Conservation (phyloP, 2,888 invertebrate genomes). For the Hylaea fasciaria region DNA sequence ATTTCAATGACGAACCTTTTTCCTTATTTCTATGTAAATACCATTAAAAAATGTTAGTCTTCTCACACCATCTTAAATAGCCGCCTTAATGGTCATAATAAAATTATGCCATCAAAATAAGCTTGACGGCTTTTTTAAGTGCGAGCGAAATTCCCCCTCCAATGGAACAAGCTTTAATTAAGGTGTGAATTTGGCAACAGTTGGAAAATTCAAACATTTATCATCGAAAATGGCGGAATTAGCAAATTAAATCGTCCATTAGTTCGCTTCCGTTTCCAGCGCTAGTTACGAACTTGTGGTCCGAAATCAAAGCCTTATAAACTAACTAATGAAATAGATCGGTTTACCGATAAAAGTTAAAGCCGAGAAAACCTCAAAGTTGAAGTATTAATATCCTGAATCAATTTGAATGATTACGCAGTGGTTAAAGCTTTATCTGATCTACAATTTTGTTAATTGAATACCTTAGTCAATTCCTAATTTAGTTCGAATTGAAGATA, state of each 20-base stretch:
- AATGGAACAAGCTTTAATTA: constrained; percentile 21
- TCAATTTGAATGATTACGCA: constrained; percentile 4
- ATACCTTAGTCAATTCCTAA: neutral
- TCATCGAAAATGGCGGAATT: constrained; percentile 40
- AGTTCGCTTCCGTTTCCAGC: constrained; percentile 30
- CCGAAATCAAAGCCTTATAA: constrained; percentile 1
- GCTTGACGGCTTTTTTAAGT: constrained; percentile 22
- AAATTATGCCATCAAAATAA: constrained; percentile 27
- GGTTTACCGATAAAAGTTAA: constrained; percentile 23
- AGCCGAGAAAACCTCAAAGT: constrained; percentile 7
- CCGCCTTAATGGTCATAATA: constrained; percentile 10
- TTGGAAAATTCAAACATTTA: constrained; percentile 39
- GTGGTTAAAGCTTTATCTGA: constrained; percentile 16
- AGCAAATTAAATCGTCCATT: constrained; percentile 43
- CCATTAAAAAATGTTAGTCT: neutral
- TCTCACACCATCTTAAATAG: constrained; percentile 3
- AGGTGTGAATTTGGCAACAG: constrained; percentile 29
- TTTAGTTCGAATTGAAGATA: too few relatives aligned
- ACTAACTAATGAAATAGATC: constrained; percentile 20
- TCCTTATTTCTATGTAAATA: neutral
- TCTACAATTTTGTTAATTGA: neutral
- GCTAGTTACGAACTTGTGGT: constrained; percentile 34
- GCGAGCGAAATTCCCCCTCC: constrained; percentile 11
- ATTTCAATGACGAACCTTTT: too few relatives aligned
- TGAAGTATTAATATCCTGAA: neutral